Evolutionary conservation across 1,140 invertebrate species (phyloP).

Genomic region (Triops cancriformis): DNA sequence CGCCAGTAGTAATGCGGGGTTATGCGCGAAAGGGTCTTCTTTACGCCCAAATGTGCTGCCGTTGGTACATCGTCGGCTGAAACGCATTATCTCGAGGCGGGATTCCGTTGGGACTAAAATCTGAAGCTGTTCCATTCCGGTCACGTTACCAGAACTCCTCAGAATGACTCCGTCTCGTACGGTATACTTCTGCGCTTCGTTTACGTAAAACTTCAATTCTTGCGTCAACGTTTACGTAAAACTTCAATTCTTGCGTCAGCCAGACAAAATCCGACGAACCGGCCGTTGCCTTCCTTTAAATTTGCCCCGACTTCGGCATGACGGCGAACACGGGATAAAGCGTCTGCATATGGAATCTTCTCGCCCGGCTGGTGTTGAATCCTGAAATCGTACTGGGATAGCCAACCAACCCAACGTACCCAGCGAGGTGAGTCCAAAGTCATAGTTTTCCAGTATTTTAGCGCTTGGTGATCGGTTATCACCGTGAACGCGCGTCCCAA

Average conservation of each 20-base stretch:
- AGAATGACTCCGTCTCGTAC: background rate
- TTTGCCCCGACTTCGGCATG: background rate
- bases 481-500: constrained; percentile 36
- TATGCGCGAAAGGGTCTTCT: background rate
- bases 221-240: background rate
- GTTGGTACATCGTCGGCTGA: background rate
- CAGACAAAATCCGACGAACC: background rate
- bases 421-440: background rate
- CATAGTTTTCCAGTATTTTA: no score
- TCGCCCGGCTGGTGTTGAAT: background rate
- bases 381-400: constrained; percentile 10
- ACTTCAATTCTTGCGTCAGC: background rate
- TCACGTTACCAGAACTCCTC: background rate
- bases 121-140: background rate
- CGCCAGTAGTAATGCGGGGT: background rate
- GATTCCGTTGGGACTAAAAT: background rate
- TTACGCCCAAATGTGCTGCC: background rate
- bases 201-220: background rate
- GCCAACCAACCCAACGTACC: background rate
- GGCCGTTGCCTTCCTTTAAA: background rate
- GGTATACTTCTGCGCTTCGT: background rate
- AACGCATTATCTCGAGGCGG: background rate
- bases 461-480: no score
- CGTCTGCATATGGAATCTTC: no score
- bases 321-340: background rate